These are phyloP conservation scores for Lycocorax pyrrhopterus DNA, from an alignment of 2,113 vertebrate genomes.

Conservation along the genomic window DNA sequence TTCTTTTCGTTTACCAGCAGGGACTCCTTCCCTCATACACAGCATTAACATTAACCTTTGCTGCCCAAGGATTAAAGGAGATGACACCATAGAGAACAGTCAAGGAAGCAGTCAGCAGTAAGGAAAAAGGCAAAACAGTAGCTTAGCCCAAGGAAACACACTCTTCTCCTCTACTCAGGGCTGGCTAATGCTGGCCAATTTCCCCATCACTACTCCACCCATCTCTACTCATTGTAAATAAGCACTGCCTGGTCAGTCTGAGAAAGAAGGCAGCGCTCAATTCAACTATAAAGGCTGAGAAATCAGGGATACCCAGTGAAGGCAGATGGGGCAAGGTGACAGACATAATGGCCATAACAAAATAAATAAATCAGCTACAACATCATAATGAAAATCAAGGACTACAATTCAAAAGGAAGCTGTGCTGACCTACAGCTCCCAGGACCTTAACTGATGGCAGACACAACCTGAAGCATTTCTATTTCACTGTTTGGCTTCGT, in stretches of 20 bases:
- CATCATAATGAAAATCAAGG: background rate
- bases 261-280: background rate
- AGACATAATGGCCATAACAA: background rate
- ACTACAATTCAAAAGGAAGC: background rate
- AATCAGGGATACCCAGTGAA: background rate
- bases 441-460: background rate
- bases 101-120: background rate
- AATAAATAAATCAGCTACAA: background rate
- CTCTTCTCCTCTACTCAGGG: background rate
- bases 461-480: background rate
- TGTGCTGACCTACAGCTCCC: background rate
- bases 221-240: background rate
- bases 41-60: conserved; percentile 47
- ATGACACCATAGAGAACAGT: background rate
- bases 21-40: conserved; percentile 5
- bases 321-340: background rate
- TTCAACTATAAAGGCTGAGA: background rate
- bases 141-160: background rate
- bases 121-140: background rate
- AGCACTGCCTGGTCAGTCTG: background rate
- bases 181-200: background rate
- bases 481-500: conserved; percentile 1
- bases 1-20: conserved; percentile 19
- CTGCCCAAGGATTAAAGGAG: conserved; percentile 26
- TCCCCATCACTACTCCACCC: background rate